Evolutionary conservation across 2,888 invertebrate genomes (phyloP), one percentile per base, ranked within the genome.

Genomic region (Drosophila testacea): DNA sequence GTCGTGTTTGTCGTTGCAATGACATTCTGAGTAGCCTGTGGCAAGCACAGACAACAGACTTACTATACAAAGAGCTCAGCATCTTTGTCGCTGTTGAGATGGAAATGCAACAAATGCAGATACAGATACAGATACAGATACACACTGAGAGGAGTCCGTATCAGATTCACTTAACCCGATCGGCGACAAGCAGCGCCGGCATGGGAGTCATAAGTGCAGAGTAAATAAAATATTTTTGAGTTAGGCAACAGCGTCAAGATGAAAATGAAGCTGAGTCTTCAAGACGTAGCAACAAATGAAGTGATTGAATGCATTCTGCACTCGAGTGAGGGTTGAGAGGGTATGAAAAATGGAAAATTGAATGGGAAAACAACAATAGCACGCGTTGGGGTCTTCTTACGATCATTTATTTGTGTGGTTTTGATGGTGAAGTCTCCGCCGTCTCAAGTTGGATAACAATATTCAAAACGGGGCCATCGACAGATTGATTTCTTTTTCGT

Each of bases 141-240:
- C 41, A 46, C 30, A 50, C 3, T 44, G 51, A 46, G 55, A 63
- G 9, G 63, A 65, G 60, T 79, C 68, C 60, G 59, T 87, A 86
- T 88, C 89, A 76, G 87, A 86, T 88, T 87, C 84, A 86, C 82
- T 86, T 86, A 88, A 88, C 79, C 82, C 89, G 73, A 81, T 81
- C 87, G 75, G 76, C 69, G 73, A 66, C 71, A 69, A 54, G 48
- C 66, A 73, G 69, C 69, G 60, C 54, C 61, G 54, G 65, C 85
- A 80, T 85, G 80, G 88, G 76, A 88, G 85, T 88, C 85, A 85
- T 81, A 86, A 88, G 85, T 83, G 87, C 88, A 85, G 77, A 79
- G 88, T 85, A 85, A 85, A 85, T 85, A 85, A 85, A 86, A 83
- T 76, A 88, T 83, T 83, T 80, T 82, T 63, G 54, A 63, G 76